phyloP scores from a whole-genome alignment of 2,888 invertebrate genomes.

The Brassicogethes aeneus region DNA sequence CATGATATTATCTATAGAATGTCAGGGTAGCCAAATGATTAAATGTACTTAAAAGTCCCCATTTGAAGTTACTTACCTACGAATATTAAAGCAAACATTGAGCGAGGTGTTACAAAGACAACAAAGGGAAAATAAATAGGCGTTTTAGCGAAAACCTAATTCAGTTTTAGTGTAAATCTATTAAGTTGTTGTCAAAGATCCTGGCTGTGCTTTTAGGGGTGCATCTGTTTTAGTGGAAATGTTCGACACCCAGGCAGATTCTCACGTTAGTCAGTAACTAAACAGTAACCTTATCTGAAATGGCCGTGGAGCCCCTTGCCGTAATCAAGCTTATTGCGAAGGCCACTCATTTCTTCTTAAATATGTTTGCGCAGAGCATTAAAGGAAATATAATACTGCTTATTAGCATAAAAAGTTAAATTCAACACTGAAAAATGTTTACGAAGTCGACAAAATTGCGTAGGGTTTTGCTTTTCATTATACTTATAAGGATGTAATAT shows the following conservation, averaged over 20 bases:
- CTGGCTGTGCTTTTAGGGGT: constrained; percentile 11
- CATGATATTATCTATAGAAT: no score
- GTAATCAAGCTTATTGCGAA: neutral
- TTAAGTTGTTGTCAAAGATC: constrained; percentile 14
- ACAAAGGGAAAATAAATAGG: constrained; percentile 11
- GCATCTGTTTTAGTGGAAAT: constrained; percentile 16
- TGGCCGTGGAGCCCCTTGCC: constrained; percentile 2
- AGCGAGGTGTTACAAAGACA: neutral
- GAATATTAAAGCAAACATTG: neutral
- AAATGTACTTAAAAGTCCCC: no score
- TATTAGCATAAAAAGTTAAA: neutral
- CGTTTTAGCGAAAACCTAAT: constrained; percentile 19
- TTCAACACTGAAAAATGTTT: neutral
- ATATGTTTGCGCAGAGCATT: neutral
- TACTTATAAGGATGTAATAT: neutral
- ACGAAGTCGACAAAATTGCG: neutral
- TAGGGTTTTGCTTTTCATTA: neutral
- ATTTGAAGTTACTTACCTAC: no score
- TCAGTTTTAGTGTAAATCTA: constrained; percentile 18
- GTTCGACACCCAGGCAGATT: constrained; percentile 7
- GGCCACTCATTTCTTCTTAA: constrained; percentile 3
- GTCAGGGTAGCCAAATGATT: no score
- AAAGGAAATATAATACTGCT: neutral
- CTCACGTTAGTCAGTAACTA: constrained; percentile 36
- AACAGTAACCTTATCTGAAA: constrained; percentile 37